A percentile compares a stretch with the other conserved stretches of the same genome.
These are phyloP conservation scores for Biston stratarius DNA, from an alignment of 2,888 invertebrate genomes.

Conservation along the genomic window DNA sequence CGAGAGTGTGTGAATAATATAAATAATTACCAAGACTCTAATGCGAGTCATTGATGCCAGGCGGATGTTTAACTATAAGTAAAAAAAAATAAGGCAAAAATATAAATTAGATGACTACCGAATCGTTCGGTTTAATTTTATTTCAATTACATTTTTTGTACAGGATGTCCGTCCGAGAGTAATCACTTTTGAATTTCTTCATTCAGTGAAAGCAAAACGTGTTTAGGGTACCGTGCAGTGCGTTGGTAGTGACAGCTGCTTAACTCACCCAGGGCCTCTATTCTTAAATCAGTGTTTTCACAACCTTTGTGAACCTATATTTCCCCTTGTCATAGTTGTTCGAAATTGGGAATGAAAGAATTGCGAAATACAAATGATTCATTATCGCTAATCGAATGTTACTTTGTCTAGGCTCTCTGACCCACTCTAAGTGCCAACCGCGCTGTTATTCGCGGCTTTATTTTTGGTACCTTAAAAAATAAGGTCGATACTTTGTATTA, in stretches of 20 bases:
- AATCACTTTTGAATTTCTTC: conserved; percentile 67
- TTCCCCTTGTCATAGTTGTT: no score
- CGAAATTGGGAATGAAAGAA: no score
- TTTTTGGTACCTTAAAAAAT: no score
- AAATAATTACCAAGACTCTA: conserved; percentile 35
- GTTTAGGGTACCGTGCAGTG: conserved; percentile 41
- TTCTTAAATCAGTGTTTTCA: no score
- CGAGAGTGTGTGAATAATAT: conserved; percentile 49
- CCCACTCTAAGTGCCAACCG: no score
- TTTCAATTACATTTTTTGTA: conserved; percentile 72
- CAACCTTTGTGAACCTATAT: no score
- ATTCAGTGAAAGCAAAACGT: conserved; percentile 67
- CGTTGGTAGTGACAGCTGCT: background rate
- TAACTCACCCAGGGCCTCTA: background rate
- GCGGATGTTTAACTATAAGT: conserved; percentile 31
- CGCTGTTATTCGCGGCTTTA: no score
- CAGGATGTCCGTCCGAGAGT: conserved; percentile 70
- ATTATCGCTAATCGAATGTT: no score
- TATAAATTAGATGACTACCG: conserved; percentile 57
- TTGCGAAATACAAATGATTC: no score
- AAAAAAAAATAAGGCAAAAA: conserved; percentile 54
- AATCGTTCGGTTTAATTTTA: conserved; percentile 64
- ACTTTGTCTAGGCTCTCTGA: no score
- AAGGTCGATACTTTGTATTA: no score
- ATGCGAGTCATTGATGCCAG: conserved; percentile 28